A percentile compares a stretch with the other conserved stretches of the same genome.
These are phyloP conservation scores for Echinops telfairi DNA, from an alignment of 2,113 vertebrate species.

Conservation along the genomic window DNA sequence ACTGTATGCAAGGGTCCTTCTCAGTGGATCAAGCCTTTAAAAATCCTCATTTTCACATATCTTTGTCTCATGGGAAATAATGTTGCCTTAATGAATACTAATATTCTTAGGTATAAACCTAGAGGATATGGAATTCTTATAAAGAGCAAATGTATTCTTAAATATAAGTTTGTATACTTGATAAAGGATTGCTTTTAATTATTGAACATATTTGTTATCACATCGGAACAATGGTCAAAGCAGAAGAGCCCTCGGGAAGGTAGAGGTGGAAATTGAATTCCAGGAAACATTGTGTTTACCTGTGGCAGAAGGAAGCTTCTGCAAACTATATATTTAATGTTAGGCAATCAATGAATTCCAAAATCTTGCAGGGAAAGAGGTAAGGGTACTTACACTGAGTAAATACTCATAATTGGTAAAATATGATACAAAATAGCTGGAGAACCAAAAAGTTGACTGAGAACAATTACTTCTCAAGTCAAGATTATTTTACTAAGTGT, in stretches of 20 bases:
- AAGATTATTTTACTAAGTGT: no score
- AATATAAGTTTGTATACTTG: background rate
- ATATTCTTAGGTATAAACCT: background rate
- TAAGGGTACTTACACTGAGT: no score
- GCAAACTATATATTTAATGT: background rate
- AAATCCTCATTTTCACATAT: background rate
- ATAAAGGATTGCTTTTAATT: background rate
- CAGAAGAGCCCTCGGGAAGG: conserved; percentile 7
- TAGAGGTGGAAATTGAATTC: background rate
- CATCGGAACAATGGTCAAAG: background rate
- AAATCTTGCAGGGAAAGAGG: no score
- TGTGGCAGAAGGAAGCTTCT: background rate
- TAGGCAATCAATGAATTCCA: conserved; percentile 6
- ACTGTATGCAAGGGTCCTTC: background rate
- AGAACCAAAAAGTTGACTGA: no score
- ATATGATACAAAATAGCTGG: no score
- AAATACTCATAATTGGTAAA: no score
- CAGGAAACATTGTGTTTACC: background rate
- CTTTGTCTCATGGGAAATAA: background rate
- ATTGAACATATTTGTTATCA: background rate
- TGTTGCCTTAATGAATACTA: background rate
- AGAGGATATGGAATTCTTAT: background rate
- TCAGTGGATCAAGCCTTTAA: background rate
- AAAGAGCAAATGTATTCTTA: background rate
- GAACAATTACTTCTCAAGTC: no score